Percentiles rank a stretch among this genome's conserved stretches.
Evolutionary conservation across 2,888 invertebrate species (phyloP).

Genomic region (Mactromeris polynyma): DNA sequence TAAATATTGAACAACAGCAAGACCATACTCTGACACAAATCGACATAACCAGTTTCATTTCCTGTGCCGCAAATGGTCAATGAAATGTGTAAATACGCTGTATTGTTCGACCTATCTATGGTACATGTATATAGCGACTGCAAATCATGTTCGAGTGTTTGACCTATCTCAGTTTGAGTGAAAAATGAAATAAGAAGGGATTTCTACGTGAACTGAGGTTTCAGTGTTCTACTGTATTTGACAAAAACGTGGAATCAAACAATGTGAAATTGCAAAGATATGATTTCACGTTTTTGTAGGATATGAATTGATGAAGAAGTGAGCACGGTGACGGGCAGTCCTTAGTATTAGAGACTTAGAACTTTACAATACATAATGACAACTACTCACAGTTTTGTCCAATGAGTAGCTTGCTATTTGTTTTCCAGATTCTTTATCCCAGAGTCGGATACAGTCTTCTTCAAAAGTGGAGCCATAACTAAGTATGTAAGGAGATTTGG

Average conservation of each 20-base stretch:
- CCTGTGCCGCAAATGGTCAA: too few relatives aligned
- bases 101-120: too few relatives aligned
- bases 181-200: background rate
- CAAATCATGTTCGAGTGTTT: too few relatives aligned
- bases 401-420: conserved; percentile 53
- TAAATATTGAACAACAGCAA: too few relatives aligned
- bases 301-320: background rate
- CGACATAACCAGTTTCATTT: too few relatives aligned
- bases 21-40: too few relatives aligned
- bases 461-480: conserved; percentile 44
- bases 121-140: too few relatives aligned
- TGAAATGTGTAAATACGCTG: too few relatives aligned
- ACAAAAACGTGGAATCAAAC: background rate
- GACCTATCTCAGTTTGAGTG: too few relatives aligned
- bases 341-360: too few relatives aligned
- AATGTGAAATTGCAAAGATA: background rate
- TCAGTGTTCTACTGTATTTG: background rate
- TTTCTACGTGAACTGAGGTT: background rate
- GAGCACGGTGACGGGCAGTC: too few relatives aligned
- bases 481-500: conserved; percentile 51
- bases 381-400: conserved; percentile 53
- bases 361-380: too few relatives aligned
- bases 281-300: background rate
- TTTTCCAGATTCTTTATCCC: conserved; percentile 58
- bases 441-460: conserved; percentile 56